Evolutionary conservation across 1,140 invertebrate species (phyloP), one percentile per base, ranked within the genome.

Genomic region (Dysdera silvatica): DNA sequence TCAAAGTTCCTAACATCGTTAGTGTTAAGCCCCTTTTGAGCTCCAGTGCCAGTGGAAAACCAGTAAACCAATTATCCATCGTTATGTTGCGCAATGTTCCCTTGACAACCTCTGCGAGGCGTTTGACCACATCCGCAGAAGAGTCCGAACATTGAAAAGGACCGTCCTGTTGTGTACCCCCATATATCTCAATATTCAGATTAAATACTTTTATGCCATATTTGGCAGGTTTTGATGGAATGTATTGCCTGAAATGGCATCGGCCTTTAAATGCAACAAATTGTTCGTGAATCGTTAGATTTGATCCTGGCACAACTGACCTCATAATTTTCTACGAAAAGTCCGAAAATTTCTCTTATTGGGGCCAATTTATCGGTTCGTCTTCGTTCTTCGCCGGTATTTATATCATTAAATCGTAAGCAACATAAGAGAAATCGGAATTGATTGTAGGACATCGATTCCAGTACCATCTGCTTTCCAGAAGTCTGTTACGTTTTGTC

Each of bases 121-220:
- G 56, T 57, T 28, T 47, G 7, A 69, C 67, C 35, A 69, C 56
- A 18, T 45, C 47, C 16, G 7, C 7, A 28, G 62, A 7, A 5
- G 47, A 48, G 53, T 64, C 58, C 24, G 29, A 37, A 31, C 32
- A 33, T 20, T 37, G 43, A 47, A 47, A 65, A 33, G 61, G 66
- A 18, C 68, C 62, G n/a, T 61, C 53, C 12, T 35, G 55, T n/a
- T n/a, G n/a, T n/a, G n/a, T n/a, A 37, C 69, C 64, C 16, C 24
- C 40, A 65, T 71, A 70, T 26, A 68, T 60, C 33, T 68, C 66
- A 35, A 67, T 31, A 18, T 71, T 67, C 18, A 65, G 4, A 33
- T 57, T 16, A 40, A 63, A 69, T 14, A 70, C 60, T 48, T 70
- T 70, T 2, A 70, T 65, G 2, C 70, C 67, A 68, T 68, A 71